phyloP scores from a whole-genome alignment of 2,888 invertebrate genomes.

The Xanthia togata region DNA sequence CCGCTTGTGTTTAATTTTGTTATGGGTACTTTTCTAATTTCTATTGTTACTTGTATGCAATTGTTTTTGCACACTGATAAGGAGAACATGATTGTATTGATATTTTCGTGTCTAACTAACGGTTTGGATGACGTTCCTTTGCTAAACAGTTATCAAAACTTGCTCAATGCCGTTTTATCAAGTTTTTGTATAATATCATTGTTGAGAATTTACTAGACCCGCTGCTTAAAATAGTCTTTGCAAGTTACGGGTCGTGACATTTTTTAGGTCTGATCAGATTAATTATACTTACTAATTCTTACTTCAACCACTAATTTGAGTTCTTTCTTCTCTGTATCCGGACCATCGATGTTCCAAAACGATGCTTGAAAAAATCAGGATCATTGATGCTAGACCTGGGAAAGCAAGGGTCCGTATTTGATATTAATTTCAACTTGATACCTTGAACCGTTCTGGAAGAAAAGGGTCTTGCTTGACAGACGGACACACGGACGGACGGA shows the following conservation, averaged over 20 bases:
- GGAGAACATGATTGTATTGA: too few relatives aligned
- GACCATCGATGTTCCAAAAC: background rate
- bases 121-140: too few relatives aligned
- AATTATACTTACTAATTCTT: conserved; percentile 5
- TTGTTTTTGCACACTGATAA: background rate
- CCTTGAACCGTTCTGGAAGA: background rate
- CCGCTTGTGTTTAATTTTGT: conserved; percentile 60
- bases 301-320: background rate
- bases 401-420: background rate
- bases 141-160: too few relatives aligned
- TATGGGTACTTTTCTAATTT: conserved; percentile 14
- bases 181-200: background rate
- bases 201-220: too few relatives aligned
- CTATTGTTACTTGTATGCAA: conserved; percentile 6
- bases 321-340: background rate
- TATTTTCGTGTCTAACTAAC: background rate
- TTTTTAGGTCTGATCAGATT: background rate
- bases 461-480: background rate
- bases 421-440: background rate
- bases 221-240: background rate
- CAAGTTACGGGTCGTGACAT: background rate
- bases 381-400: background rate
- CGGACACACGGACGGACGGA: background rate
- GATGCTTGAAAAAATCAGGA: background rate
- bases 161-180: too few relatives aligned